Conservation (phyloP, 2,888 invertebrate species). For the Phytoseiulus persimilis region DNA sequence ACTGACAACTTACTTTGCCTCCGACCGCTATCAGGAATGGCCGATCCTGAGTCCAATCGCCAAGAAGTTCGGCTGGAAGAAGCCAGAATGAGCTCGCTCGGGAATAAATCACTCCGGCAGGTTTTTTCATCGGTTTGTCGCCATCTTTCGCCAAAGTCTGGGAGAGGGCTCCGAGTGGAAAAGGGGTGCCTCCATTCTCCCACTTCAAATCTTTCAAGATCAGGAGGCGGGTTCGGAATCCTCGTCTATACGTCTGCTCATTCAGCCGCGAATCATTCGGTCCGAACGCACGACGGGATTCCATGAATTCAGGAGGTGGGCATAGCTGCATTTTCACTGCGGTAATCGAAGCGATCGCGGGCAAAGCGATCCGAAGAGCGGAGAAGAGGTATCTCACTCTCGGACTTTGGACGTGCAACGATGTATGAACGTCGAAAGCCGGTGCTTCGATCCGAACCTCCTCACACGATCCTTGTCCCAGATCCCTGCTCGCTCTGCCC, state of each 20-base stretch:
- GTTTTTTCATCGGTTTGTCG: too few relatives aligned
- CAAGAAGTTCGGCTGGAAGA: background rate
- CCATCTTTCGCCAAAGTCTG: too few relatives aligned
- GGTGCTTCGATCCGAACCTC: background rate
- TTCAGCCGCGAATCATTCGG: background rate
- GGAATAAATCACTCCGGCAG: too few relatives aligned
- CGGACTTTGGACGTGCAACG: background rate
- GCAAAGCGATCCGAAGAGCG: background rate
- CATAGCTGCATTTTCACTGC: background rate
- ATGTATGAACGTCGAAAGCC: background rate
- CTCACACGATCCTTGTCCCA: background rate
- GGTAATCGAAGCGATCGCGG: background rate
- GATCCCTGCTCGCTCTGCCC: background rate
- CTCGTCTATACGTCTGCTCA: background rate
- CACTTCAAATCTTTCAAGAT: too few relatives aligned
- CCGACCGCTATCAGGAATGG: slow-evolving; percentile 40
- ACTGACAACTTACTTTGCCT: slow-evolving; percentile 40
- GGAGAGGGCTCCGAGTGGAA: too few relatives aligned
- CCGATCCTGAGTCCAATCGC: slow-evolving; percentile 22
- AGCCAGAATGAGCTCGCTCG: background rate
- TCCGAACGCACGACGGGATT: background rate
- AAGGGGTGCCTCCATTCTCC: too few relatives aligned
- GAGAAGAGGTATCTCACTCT: background rate
- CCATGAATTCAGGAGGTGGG: background rate
- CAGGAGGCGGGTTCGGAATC: background rate